A percentile compares a stretch with the other conserved stretches of the same genome.
These are phyloP conservation scores for Hyla sarda DNA, from an alignment of 2,113 vertebrate species.

Conservation along the genomic window DNA sequence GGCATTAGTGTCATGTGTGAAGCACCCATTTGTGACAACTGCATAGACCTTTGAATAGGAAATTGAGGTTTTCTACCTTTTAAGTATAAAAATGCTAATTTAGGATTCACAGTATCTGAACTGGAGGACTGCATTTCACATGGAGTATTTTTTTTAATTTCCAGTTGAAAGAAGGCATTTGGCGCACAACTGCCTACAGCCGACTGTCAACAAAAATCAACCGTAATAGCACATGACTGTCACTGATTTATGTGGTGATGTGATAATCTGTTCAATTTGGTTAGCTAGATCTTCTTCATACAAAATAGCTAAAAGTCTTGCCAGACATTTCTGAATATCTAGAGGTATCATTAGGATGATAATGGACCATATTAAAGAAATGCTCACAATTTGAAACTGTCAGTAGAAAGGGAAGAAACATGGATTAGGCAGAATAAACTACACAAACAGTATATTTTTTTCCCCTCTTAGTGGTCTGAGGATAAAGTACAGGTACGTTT, in stretches of 20 bases:
- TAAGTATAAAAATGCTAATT: conserved; percentile 97
- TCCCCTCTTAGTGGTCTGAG: not conserved
- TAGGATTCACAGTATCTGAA: conserved; percentile 86
- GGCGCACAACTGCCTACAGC: conserved; percentile 84
- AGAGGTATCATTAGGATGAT: conserved; percentile 82
- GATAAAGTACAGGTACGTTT: not conserved
- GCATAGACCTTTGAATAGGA: conserved; percentile 90
- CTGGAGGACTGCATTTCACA: conserved; percentile 81
- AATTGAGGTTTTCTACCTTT: conserved; percentile 94
- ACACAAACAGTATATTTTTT: conserved; percentile 46
- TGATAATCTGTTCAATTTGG: conserved; percentile 87
- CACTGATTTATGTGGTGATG: conserved; percentile 85
- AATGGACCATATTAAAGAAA: conserved; percentile 81
- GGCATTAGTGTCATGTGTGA: conserved; percentile 89
- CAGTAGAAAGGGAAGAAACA: conserved; percentile 71
- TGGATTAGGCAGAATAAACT: conserved; percentile 58
- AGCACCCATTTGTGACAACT: conserved; percentile 91
- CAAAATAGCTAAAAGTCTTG: conserved; percentile 81
- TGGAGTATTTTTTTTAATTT: conserved; percentile 89
- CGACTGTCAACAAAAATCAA: conserved; percentile 89
- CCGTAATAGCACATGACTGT: conserved; percentile 83
- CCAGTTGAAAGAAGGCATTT: conserved; percentile 79
- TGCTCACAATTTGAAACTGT: conserved; percentile 76
- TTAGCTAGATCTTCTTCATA: conserved; percentile 77
- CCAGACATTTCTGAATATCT: conserved; percentile 81